Evolutionary conservation across 2,888 invertebrate genomes (phyloP), one percentile per base, ranked within the genome.

Genomic region (Yponomeuta evonymella): DNA sequence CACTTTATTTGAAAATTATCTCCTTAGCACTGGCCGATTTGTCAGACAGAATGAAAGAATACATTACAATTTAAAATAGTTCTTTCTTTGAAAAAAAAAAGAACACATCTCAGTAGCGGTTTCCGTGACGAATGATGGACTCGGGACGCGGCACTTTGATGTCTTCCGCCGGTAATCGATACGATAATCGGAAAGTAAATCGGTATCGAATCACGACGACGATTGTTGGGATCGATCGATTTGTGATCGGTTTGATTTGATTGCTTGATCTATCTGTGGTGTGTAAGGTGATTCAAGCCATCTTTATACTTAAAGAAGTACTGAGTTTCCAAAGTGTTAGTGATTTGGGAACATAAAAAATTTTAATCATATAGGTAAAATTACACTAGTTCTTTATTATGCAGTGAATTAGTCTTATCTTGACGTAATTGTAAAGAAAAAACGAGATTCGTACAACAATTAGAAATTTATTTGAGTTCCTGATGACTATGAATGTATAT

Each of bases 171-270:
- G 85, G 79, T 75, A 73, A 74, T 75, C 79, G 80, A 79, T 81
- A 81, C 76, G 75, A 79, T 83, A 84, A 84, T 84, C 80, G 84
- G 76, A 77, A 79, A 81, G 79, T 79, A 79, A 83, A 83, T 86
- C 83, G 78, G 82, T 84, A 86, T 85, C 86, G 85, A 83, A 85
- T 83, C 83, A 81, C 77, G 76, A 78, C 70, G 67, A 79, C 80
- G 81, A 87, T 86, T 83, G 85, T 82, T 75, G 77, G 75, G 75
- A 75, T 79, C 77, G 80, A 85, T 88, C 86, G 85, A 87, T 87
- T 85, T 84, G 82, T 84, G 80, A 83, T 81, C 77, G 78, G 77
- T 81, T 80, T 82, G 81, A 83, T 81, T 81, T 73, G 71, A 71
- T 71, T 70, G 67, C 43, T 48, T 65, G 63, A 29, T 30, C 67